Base-by-base conservation (phyloP, 2,797 vertebrate species). In the Oreochromis grahami region DNA sequence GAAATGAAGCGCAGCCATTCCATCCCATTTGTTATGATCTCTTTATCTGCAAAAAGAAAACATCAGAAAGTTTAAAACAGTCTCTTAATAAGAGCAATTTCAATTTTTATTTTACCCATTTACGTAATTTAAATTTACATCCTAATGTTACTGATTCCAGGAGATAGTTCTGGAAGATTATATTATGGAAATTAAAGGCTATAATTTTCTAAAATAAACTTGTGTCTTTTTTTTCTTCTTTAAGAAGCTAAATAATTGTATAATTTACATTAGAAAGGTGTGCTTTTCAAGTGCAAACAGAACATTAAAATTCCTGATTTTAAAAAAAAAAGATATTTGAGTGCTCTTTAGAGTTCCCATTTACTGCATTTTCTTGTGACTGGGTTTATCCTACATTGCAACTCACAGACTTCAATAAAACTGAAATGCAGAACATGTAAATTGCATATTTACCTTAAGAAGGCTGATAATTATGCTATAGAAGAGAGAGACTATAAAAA, bases 401-500 rank as follows among this genome's bases (percentile, higher is more conserved):
- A n/a, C 60, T 38, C 32, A 6, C 19, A 38, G 26, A 32, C 55
- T 65, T 65, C 60, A 65, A 21, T 63, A 38, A 65, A 38, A 38
- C 34, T 65, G 34, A 38, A 38, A 65, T 65, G 17, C 32, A 21
- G 34, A 65, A 65, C 0, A 65, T n/a, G 3, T n/a, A 10, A 3
- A 48, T 81, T 60, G 5, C 4, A 48, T 78, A 60, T 88, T 89
- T 92, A 95, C 94, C 94, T 94, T 94, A 26, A 84, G 68, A n/a
- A 95, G 45, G 60, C 89, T 94, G 82, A 94, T 55, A 29, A 93
- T 29, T 5, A 89, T 74, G 63, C 80, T 93, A 89, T 93, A 95
- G 78, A 88, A 19, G 14, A 94, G 53, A 72, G 89, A 91, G 24
- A 87, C 80, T 79, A 95, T 89, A 81, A 95, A 95, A 81, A 95